A percentile compares a stretch with the other conserved stretches of the same genome.
Evolutionary conservation across 2,888 invertebrate genomes (phyloP).

Genomic region (Hirudinaria manillensis): DNA sequence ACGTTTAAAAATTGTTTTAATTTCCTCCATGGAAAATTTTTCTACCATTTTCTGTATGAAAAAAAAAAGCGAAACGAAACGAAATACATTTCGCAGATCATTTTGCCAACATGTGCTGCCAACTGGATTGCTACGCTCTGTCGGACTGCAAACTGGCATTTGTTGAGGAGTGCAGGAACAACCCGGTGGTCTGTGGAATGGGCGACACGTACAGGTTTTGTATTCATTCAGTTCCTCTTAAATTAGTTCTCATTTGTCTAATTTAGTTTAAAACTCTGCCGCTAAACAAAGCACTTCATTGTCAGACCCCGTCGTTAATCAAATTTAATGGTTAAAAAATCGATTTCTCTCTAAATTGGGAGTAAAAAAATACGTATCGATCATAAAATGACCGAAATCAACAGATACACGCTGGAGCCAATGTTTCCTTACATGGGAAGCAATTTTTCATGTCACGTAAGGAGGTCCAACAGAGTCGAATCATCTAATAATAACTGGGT

Average conservation of each 20-base stretch:
- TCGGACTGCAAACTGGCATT: neutral
- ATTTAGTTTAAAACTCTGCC: neutral
- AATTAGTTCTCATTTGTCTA: neutral
- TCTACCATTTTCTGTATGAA: no score
- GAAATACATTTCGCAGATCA: neutral
- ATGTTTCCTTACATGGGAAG: slow-evolving; percentile 2
- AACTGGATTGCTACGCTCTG: neutral
- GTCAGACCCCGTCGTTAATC: no score
- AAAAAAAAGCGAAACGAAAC: no score
- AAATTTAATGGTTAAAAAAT: no score
- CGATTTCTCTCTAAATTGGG: neutral
- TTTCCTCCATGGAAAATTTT: no score
- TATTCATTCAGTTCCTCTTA: neutral
- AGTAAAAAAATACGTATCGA: neutral
- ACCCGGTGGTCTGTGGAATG: neutral
- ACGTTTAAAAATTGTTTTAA: no score
- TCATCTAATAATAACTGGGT: neutral
- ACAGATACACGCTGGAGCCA: slow-evolving; percentile 4
- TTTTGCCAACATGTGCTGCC: neutral
- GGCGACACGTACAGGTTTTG: neutral
- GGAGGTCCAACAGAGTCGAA: neutral
- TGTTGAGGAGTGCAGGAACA: neutral
- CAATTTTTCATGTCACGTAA: slow-evolving; percentile 11
- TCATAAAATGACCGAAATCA: neutral
- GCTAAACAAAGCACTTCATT: no score